Conservation (phyloP, 2,797 vertebrate species). For the Oryzias sinensis region DNA sequence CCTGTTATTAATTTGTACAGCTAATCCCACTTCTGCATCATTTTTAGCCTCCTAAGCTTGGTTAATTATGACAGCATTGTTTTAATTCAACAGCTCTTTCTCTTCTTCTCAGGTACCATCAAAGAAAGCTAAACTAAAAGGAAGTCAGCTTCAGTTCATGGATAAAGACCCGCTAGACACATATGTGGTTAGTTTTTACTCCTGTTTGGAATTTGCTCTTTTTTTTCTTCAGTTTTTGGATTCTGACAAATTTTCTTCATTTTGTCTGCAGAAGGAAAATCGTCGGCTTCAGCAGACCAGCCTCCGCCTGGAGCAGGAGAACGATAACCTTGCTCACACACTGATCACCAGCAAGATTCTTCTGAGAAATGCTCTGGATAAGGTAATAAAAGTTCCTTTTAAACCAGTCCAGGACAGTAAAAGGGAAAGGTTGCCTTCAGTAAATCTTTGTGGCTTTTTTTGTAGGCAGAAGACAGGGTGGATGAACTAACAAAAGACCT, state of each 20-base stretch:
- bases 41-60: constrained; percentile 24
- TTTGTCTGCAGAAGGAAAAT: constrained; percentile 84
- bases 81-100: constrained; percentile 9
- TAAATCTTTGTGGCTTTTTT: neutral
- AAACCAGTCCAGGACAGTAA: no score
- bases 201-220: neutral
- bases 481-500: constrained; percentile 89
- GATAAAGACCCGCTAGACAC: constrained; percentile 62
- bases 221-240: neutral
- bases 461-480: constrained; percentile 85
- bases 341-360: constrained; percentile 92
- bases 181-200: constrained; percentile 62
- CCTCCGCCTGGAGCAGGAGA: constrained; percentile 94
- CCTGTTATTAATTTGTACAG: constrained; percentile 36
- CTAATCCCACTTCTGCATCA: constrained; percentile 30
- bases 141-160: constrained; percentile 56
- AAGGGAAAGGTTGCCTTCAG: neutral
- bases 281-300: constrained; percentile 86
- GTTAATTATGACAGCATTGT: constrained; percentile 31
- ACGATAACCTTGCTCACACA: constrained; percentile 89
- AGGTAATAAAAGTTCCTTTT: constrained; percentile 66
- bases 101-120: constrained; percentile 56
- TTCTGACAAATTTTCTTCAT: constrained; percentile 12
- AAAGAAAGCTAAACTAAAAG: constrained; percentile 59
- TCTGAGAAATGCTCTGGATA: constrained; percentile 87